A percentile compares a stretch with the other conserved stretches of the same genome.
phyloP scores from a whole-genome alignment of 2,113 vertebrate genomes.

The Siphamia tubifer region DNA sequence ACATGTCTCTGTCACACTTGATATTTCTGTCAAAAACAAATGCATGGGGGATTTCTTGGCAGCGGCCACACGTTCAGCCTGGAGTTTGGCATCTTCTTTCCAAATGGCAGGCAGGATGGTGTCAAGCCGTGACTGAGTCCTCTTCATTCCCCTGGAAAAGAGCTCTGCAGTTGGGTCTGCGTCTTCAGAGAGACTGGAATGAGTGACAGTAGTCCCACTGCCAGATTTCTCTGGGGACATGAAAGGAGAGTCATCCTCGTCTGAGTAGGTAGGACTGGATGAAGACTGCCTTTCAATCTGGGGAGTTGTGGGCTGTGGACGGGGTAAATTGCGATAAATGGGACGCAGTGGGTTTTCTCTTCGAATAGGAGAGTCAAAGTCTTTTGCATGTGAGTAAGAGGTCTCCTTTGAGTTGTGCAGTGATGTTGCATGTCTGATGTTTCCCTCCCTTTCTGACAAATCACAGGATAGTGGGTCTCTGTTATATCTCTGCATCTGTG shows the following conservation, averaged over 20 bases:
- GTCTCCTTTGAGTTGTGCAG: constrained; percentile 64
- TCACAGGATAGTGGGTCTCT: constrained; percentile 80
- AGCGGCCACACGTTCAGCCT: constrained; percentile 65
- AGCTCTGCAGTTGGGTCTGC: constrained; percentile 70
- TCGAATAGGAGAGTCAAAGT: constrained; percentile 71
- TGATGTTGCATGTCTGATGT: constrained; percentile 50
- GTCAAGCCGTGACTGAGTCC: constrained; percentile 82
- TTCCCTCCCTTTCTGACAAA: constrained; percentile 48
- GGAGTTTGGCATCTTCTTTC: constrained; percentile 80
- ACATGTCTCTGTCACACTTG: constrained; percentile 62
- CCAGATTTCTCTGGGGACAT: constrained; percentile 72
- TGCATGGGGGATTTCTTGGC: constrained; percentile 82
- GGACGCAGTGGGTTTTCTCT: constrained; percentile 71
- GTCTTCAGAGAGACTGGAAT: constrained; percentile 74
- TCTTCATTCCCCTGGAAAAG: constrained; percentile 81
- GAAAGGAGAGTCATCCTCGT: constrained; percentile 81
- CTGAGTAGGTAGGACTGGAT: constrained; percentile 79
- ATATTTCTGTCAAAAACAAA: constrained; percentile 82
- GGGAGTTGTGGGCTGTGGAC: constrained; percentile 58
- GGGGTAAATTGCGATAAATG: constrained; percentile 73
- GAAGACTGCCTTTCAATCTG: constrained; percentile 74
- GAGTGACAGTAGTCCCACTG: constrained; percentile 56
- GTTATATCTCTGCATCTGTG: constrained; percentile 54
- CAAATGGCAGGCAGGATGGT: constrained; percentile 81
- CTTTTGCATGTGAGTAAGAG: constrained; percentile 50